phyloP scores from a whole-genome alignment of 2,797 vertebrate species.

The Rhyacichthys aspro region DNA sequence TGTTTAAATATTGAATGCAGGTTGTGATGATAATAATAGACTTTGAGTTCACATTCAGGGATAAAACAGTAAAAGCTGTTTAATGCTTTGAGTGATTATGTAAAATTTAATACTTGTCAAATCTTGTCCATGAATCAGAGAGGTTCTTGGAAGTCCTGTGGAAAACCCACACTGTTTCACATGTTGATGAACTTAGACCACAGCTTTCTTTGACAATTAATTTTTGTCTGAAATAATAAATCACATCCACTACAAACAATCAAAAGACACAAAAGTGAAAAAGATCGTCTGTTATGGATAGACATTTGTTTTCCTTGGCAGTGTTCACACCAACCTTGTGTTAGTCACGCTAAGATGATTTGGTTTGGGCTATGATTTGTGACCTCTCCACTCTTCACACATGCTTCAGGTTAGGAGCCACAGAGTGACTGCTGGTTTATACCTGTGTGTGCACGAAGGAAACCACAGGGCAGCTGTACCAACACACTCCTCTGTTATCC shows the following conservation, averaged over 20 bases:
- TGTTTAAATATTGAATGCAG: too few species aligned
- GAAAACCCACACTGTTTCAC: too few species aligned
- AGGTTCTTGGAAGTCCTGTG: too few species aligned
- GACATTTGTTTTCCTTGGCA: constrained; percentile 44
- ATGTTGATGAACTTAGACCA: too few species aligned
- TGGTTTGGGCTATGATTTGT: constrained; percentile 46
- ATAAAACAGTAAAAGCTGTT: too few species aligned
- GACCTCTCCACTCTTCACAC: constrained; percentile 49
- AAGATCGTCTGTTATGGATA: constrained; percentile 16
- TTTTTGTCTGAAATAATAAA: too few species aligned
- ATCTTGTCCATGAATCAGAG: too few species aligned
- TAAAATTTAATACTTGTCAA: too few species aligned
- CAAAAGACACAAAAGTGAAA: constrained; percentile 22
- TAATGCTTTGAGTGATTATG: too few species aligned
- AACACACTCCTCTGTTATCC: constrained; percentile 49
- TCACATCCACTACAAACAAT: not conserved
- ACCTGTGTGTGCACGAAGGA: constrained; percentile 41
- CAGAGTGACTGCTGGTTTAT: constrained; percentile 58
- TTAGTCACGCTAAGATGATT: constrained; percentile 53
- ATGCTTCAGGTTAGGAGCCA: constrained; percentile 65
- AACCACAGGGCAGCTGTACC: constrained; percentile 56
- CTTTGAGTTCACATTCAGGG: too few species aligned
- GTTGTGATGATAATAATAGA: too few species aligned
- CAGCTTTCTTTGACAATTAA: too few species aligned
- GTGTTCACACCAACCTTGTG: constrained; percentile 37